phyloP scores from a whole-genome alignment of 2,888 invertebrate genomes.

The Cheilosia soror region DNA sequence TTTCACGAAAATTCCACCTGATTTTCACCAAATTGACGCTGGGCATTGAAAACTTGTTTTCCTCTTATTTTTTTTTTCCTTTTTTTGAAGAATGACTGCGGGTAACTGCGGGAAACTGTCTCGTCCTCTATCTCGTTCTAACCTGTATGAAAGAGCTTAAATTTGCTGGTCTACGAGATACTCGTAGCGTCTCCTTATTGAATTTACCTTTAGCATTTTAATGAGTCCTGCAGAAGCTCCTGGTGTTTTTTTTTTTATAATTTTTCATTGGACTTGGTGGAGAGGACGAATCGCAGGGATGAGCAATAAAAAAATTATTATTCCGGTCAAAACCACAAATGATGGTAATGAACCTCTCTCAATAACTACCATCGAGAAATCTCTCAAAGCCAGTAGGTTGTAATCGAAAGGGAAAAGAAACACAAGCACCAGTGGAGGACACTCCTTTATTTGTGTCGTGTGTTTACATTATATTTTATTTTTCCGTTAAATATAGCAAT shows the following conservation, averaged over 20 bases:
- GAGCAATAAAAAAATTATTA: slow-evolving; percentile 43
- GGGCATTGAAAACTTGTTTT: slow-evolving; percentile 62
- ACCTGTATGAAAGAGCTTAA: slow-evolving; percentile 26
- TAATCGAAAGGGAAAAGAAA: slow-evolving; percentile 4
- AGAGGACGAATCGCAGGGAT: slow-evolving; percentile 12
- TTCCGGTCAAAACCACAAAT: slow-evolving; percentile 40
- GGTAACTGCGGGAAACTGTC: slow-evolving; percentile 73
- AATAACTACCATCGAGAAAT: slow-evolving; percentile 31
- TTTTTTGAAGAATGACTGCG: slow-evolving; percentile 73
- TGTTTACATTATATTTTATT: slow-evolving; percentile 51
- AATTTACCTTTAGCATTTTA: slow-evolving; percentile 72
- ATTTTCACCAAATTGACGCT: slow-evolving; percentile 57
- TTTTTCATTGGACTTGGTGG: slow-evolving; percentile 40
- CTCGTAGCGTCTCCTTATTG: slow-evolving; percentile 45
- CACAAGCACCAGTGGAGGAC: slow-evolving; percentile 26
- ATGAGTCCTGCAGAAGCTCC: slow-evolving; percentile 70
- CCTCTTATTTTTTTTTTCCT: slow-evolving; percentile 12
- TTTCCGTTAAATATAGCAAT: slow-evolving; percentile 67
- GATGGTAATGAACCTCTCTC: slow-evolving; percentile 53
- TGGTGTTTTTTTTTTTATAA: slow-evolving; percentile 1
- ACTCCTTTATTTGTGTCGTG: slow-evolving; percentile 55
- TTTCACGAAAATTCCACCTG: slow-evolving; percentile 55
- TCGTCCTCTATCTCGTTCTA: slow-evolving; percentile 54
- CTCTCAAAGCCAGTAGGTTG: neutral
- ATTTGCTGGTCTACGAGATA: slow-evolving; percentile 43